A percentile compares a stretch with the other conserved stretches of the same genome.
Conservation (phyloP, 2,113 vertebrate genomes). For the Coregonus clupeaformis region DNA sequence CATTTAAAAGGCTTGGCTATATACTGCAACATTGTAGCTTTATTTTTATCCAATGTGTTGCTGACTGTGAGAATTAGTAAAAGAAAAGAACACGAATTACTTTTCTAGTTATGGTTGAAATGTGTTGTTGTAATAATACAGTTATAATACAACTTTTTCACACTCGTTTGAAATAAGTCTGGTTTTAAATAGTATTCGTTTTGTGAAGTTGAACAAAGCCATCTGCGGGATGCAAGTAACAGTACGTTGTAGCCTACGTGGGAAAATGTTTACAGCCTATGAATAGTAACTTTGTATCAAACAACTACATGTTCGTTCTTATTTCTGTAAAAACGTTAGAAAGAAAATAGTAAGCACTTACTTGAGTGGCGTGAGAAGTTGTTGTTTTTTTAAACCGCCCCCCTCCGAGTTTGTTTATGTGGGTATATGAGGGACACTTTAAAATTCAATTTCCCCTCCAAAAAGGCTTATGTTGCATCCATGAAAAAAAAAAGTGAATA, state of each 20-base stretch:
- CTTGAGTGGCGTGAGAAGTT: constrained; percentile 39
- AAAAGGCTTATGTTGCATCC: constrained; percentile 45
- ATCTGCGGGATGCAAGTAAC: neutral
- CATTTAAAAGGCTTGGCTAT: no score
- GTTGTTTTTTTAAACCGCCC: constrained; percentile 21
- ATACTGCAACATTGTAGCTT: no score
- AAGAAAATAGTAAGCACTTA: constrained; percentile 56
- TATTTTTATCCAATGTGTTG: no score
- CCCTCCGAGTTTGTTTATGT: constrained; percentile 16
- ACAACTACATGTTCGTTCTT: neutral
- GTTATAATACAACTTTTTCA: neutral
- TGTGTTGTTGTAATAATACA: no score
- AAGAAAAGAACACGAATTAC: no score
- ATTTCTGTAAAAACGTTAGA: neutral
- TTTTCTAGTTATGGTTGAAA: no score
- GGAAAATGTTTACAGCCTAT: neutral
- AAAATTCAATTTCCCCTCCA: constrained; percentile 40
- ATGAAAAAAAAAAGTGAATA: constrained; percentile 5
- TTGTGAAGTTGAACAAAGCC: neutral
- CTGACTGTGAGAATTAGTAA: no score
- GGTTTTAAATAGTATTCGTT: neutral
- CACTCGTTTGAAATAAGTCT: neutral
- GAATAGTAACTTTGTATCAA: neutral
- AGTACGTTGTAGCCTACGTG: neutral
- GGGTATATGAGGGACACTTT: constrained; percentile 24